Conservation (phyloP, 2,888 invertebrate genomes). For the Lucinisca nassula region DNA sequence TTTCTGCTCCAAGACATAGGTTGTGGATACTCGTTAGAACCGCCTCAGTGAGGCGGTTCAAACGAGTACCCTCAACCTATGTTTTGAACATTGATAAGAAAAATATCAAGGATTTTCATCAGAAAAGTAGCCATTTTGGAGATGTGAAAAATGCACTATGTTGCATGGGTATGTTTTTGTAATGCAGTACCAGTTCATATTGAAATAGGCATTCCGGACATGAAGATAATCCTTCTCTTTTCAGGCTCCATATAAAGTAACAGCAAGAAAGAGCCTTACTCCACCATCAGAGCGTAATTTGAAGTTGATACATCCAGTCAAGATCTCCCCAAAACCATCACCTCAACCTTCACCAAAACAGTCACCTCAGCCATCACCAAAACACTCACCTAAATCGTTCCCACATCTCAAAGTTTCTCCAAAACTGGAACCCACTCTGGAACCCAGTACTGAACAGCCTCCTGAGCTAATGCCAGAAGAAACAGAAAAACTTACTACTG, state of each 20-base stretch:
- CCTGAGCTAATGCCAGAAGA: neutral
- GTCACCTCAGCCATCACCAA: neutral
- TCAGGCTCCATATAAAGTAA: neutral
- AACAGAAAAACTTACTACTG: neutral
- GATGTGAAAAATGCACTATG: too few species aligned
- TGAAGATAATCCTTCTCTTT: too few species aligned
- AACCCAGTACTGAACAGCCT: neutral
- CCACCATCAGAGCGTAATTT: slow-evolving; percentile 16
- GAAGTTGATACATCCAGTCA: neutral
- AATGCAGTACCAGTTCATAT: too few species aligned
- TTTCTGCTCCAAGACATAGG: too few species aligned
- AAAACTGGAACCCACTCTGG: neutral
- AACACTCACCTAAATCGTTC: neutral
- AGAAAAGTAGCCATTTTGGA: too few species aligned
- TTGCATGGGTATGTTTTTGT: too few species aligned
- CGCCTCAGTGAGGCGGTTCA: too few species aligned
- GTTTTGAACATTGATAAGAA: too few species aligned
- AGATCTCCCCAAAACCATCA: neutral
- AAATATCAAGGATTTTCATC: too few species aligned
- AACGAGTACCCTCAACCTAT: too few species aligned
- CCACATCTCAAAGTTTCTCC: neutral
- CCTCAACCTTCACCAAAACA: neutral
- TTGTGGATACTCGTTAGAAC: too few species aligned
- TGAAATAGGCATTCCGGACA: too few species aligned
- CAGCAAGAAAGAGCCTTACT: slow-evolving; percentile 22